Evolutionary conservation across 2,888 invertebrate species (phyloP), one percentile per base, ranked within the genome.

Genomic region (Pristionchus arcanus): DNA sequence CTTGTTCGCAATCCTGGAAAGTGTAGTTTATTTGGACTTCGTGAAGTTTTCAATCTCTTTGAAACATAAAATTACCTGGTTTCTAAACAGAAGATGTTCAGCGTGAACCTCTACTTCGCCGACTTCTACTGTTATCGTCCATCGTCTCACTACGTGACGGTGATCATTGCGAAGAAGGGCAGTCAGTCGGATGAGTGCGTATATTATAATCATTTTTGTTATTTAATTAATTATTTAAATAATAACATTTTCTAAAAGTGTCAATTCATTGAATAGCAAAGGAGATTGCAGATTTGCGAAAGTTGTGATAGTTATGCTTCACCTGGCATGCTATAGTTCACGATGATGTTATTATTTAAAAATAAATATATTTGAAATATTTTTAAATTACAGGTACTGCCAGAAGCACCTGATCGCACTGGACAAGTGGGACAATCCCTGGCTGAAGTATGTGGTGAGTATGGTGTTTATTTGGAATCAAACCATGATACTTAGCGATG

Each of bases 61-160:
- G 63, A 19, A 63, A 21, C 63, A 19, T n/a, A 3, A 21, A 19
- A 25, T 21, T n/a, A 0, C 16, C 63, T 7, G 25, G 3, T 63
- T 63, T 63, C 63, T n/a, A n/a, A n/a, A n/a, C n/a, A n/a, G 63
- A 63, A 21, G n/a, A n/a, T 88, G n/a, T 77, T 0, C 77, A 89
- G 85, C n/a, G 71, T 90, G 71, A 91, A 92, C 37, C 90, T 95
- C 88, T 95, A 95, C 90, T 95, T 95, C 90, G 93, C 94, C n/a
- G 95, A 95, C 90, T 95, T 95, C 92, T 95, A 95, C 92, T 95
- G 95, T 91, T 94, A 94, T 13, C 91, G 91, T 92, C 81, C 87
- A 90, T 19, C n/a, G n/a, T 91, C 91, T 13, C 95, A 95, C 91
- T 95, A 95, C 90, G 93, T 95, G 19, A 95, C 95, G 0, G 89